Evolutionary conservation across 2,888 invertebrate species (phyloP), one percentile per base, ranked within the genome.

Genomic region (Trichopria drosophilae): DNA sequence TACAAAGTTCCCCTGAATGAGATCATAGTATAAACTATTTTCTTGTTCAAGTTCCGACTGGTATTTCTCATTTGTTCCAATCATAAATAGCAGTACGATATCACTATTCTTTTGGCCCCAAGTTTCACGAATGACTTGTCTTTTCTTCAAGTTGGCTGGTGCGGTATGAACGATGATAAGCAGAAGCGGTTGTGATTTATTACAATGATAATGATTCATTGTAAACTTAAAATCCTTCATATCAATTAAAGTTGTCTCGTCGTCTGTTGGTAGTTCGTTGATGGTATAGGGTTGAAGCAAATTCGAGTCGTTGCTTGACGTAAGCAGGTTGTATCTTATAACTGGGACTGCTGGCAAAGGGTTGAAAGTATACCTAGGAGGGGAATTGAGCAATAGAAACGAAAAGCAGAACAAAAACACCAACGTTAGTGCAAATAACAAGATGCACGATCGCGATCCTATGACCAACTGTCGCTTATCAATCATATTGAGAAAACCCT

Each of bases 201-300:
- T 73, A 63, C 85, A 85, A 1, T 79, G 77, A 16, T 78, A 74
- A 45, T 84, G 82, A 57, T 82, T 80, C 32, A 84, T 80, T 42
- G 76, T 74, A 68, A 86, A 88, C 12, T 76, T 72, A 67, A 88
- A 88, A 63, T 82, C 76, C 37, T 78, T 76, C 36, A 87, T 69
- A 53, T 75, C 67, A 41, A 75, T 73, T 40, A 74, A 59, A 5
- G 65, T 73, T 16, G 68, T 65, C 59, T 66, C 66, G 63, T 74
- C 74, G 50, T 62, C 66, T 59, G 62, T 56, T 46, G 71, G 62
- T 42, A 74, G 63, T 36, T 73, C 67, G 60, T 60, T 64, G 24
- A 63, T 34, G 29, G 62, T 59, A 44, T 68, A 67, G 9, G 67
- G 52, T 12, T 60, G 60, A 16, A n/a, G n/a, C n/a, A n/a, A n/a